A percentile compares a stretch with the other conserved stretches of the same genome.
Evolutionary conservation across 2,113 vertebrate species (phyloP).

Genomic region (Egretta garzetta): DNA sequence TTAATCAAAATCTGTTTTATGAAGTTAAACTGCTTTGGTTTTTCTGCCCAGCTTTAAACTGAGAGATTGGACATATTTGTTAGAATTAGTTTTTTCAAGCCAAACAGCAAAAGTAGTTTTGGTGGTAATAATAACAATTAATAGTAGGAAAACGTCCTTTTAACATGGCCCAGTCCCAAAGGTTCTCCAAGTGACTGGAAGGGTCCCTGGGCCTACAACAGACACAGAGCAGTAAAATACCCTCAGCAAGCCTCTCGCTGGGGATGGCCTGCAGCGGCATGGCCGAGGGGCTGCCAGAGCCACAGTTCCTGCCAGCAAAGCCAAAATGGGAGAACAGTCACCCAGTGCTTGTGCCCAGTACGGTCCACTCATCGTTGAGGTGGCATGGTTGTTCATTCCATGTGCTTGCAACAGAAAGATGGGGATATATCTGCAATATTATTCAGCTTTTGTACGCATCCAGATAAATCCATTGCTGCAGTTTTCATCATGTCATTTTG

Average conservation of each 20-base stretch:
- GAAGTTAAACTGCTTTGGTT: neutral
- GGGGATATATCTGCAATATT: neutral
- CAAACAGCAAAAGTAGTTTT: neutral
- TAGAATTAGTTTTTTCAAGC: neutral
- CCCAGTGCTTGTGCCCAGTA: neutral
- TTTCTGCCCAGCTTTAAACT: neutral
- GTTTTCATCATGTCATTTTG: neutral
- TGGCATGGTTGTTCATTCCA: neutral
- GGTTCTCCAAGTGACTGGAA: neutral
- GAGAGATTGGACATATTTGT: neutral
- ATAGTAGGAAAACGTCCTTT: neutral
- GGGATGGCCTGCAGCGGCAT: neutral
- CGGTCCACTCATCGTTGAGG: rapidly evolving
- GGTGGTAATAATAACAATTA: neutral
- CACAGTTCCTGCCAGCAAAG: neutral
- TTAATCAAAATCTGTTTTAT: neutral
- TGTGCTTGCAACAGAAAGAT: neutral
- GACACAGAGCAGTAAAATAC: neutral
- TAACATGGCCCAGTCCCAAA: neutral
- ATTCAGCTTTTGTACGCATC: neutral
- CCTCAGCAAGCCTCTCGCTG: neutral
- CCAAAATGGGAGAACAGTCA: neutral
- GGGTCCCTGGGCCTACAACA: neutral
- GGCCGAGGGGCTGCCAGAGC: neutral
- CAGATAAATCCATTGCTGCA: neutral